Conservation (phyloP, 2,888 invertebrate genomes). For the Monoplex corrugatus region DNA sequence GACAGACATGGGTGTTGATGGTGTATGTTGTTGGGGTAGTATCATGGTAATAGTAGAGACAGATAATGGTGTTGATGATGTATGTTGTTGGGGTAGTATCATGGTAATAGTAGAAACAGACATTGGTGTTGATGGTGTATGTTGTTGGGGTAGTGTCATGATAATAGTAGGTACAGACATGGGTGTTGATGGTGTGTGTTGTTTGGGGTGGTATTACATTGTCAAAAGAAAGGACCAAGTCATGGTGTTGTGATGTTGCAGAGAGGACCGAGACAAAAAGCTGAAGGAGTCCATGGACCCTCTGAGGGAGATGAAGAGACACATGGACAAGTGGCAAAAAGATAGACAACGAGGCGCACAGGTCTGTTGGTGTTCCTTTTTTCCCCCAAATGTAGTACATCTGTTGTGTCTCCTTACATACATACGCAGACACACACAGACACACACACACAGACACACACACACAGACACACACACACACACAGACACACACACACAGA, state of each 20-base stretch:
- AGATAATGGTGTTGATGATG: too few relatives aligned
- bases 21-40: too few relatives aligned
- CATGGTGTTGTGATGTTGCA: conserved; percentile 51
- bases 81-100: too few relatives aligned
- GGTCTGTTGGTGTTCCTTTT: too few relatives aligned
- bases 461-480: background rate
- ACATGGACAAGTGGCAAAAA: conserved; percentile 63
- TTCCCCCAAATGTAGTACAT: too few relatives aligned
- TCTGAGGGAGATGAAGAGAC: conserved; percentile 68
- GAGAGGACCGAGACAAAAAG: conserved; percentile 67
- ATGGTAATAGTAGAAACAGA: too few relatives aligned
- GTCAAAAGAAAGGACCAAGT: too few relatives aligned
- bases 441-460: conserved; percentile 61
- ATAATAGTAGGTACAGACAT: background rate
- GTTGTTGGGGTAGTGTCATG: background rate
- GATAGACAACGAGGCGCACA: conserved; percentile 58
- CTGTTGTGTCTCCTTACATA: background rate
- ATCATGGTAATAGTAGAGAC: too few relatives aligned
- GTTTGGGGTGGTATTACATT: conserved; percentile 20
- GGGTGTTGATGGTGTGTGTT: conserved; percentile 3
- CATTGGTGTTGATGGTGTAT: too few relatives aligned
- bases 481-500: background rate
- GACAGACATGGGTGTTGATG: too few relatives aligned
- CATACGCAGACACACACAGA: conserved; percentile 46
- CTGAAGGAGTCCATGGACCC: conserved; percentile 78